A percentile compares a stretch with the other conserved stretches of the same genome.
Evolutionary conservation across 2,888 invertebrate species (phyloP).

Genomic region (Cosmopolites sordidus): DNA sequence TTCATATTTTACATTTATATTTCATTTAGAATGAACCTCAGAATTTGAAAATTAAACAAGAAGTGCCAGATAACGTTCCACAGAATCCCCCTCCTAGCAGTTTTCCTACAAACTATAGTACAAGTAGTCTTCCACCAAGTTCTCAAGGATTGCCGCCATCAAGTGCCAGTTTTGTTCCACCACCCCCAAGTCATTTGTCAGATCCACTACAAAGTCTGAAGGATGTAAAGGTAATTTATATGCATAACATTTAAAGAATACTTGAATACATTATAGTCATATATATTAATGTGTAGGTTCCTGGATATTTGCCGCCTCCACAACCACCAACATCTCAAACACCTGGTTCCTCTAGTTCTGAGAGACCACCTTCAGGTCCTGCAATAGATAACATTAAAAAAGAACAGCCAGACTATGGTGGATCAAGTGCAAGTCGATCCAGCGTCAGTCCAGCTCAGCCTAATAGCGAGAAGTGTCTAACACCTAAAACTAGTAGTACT

Average conservation of each 20-base stretch:
- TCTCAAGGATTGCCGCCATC: conserved; percentile 29
- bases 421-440: conserved; percentile 41
- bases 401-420: conserved; percentile 57
- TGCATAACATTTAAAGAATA: too few species aligned
- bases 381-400: conserved; percentile 70
- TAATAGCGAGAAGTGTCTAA: conserved; percentile 38
- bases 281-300: conserved; percentile 29
- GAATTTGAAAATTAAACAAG: conserved; percentile 67
- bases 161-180: conserved; percentile 32
- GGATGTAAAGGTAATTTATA: conserved; percentile 64
- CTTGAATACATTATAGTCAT: neutral
- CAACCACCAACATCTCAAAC: conserved; percentile 25
- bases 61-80: conserved; percentile 38
- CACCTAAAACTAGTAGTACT: conserved; percentile 40
- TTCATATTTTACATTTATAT: too few species aligned
- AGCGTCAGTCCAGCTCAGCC: conserved; percentile 42
- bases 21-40: conserved; percentile 58
- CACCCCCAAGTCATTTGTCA: conserved; percentile 30
- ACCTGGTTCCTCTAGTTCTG: conserved; percentile 37
- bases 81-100: conserved; percentile 6
- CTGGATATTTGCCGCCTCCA: conserved; percentile 39
- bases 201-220: conserved; percentile 75
- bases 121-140: conserved; percentile 25
- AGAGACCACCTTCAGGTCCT: conserved; percentile 55
- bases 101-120: conserved; percentile 5